These are phyloP conservation scores for Rhagoletis zephyria DNA, from an alignment of 1,140 invertebrate species.

Conservation along the genomic window DNA sequence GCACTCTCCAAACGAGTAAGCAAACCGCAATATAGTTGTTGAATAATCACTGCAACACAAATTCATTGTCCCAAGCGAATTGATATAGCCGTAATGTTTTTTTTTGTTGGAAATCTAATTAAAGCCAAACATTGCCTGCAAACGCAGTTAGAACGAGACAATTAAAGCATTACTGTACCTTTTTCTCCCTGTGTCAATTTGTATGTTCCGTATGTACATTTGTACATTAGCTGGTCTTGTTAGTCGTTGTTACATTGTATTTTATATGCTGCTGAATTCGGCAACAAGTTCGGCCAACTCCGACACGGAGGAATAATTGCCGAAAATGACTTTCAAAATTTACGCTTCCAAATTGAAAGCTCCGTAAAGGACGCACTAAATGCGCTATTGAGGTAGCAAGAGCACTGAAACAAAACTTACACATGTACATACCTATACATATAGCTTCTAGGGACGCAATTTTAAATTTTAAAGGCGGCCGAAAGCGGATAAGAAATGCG, in stretches of 20 bases:
- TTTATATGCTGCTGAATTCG: not conserved
- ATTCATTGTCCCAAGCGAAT: conserved; percentile 8
- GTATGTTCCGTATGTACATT: not conserved
- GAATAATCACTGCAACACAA: not conserved
- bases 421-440: no score
- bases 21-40: not conserved
- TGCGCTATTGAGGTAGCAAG: not conserved
- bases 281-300: not conserved
- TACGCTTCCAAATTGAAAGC: conserved; percentile 1
- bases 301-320: not conserved
- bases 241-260: not conserved
- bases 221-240: no score
- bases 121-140: not conserved
- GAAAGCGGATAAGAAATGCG: no score
- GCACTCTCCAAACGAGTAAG: not conserved
- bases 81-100: not conserved
- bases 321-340: conserved; percentile 22
- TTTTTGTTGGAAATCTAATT: not conserved
- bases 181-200: not conserved
- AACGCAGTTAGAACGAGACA: conserved; percentile 12
- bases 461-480: no score
- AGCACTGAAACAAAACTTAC: not conserved
- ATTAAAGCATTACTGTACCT: not conserved
- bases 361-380: not conserved
- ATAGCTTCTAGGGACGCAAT: no score